These are phyloP conservation scores for Leptopilina syphax DNA, from an alignment of 2,888 invertebrate species.

Conservation along the genomic window DNA sequence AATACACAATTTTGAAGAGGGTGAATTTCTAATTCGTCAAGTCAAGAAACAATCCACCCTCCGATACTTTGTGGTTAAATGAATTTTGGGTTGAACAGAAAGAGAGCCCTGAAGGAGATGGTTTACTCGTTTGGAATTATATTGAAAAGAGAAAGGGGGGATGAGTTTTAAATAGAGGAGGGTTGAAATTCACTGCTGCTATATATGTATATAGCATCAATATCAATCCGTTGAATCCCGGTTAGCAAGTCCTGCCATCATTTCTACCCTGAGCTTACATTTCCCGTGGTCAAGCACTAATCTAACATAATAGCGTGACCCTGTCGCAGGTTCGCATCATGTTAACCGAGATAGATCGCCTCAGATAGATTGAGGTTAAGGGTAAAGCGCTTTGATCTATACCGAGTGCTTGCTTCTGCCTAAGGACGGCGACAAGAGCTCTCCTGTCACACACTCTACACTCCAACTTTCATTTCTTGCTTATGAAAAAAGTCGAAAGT, in stretches of 20 bases:
- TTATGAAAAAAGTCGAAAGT: background rate
- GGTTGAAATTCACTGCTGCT: background rate
- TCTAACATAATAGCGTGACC: slow-evolving; percentile 39
- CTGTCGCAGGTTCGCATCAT: slow-evolving; percentile 30
- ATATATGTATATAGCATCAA: background rate
- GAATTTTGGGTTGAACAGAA: slow-evolving; percentile 26
- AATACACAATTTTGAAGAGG: slow-evolving; percentile 4
- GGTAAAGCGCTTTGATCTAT: slow-evolving; percentile 40
- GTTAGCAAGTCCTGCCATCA: slow-evolving; percentile 31
- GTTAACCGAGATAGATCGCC: slow-evolving; percentile 41
- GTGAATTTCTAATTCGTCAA: slow-evolving; percentile 36
- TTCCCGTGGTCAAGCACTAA: slow-evolving; percentile 39
- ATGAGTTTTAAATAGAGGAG: background rate
- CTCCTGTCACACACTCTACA: slow-evolving; percentile 3
- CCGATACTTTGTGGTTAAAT: slow-evolving; percentile 35
- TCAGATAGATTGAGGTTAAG: slow-evolving; percentile 41
- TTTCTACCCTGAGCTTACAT: slow-evolving; percentile 34
- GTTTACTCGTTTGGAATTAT: slow-evolving; percentile 25
- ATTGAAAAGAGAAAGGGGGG: too few relatives aligned
- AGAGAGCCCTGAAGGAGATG: slow-evolving; percentile 16
- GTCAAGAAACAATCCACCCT: slow-evolving; percentile 35
- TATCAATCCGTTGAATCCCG: slow-evolving; percentile 19
- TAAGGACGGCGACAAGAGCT: slow-evolving; percentile 22
- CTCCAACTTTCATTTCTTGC: slow-evolving; percentile 10
- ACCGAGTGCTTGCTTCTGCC: slow-evolving; percentile 25